phyloP scores from a whole-genome alignment of 53 echinoderm and acorn worm species.

The Luidia sarsii region DNA sequence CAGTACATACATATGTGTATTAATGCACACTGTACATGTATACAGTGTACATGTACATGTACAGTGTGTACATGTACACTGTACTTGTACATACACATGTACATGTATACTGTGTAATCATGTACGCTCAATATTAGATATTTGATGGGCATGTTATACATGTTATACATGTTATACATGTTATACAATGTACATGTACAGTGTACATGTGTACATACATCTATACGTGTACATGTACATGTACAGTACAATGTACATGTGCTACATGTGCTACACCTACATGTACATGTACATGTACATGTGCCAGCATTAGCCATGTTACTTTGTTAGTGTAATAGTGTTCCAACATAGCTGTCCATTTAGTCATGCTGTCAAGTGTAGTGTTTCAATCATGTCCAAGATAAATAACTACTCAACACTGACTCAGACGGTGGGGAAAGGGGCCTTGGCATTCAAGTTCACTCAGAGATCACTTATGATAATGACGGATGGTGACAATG shows the following conservation, averaged over 20 bases:
- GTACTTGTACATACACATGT: no score
- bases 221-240: slow-evolving; percentile 2
- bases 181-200: no score
- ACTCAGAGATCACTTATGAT: background rate
- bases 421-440: slow-evolving; percentile 2
- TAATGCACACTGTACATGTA: no score
- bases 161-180: no score
- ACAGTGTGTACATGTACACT: no score
- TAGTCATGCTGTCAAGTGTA: background rate
- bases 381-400: background rate
- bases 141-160: no score
- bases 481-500: no score
- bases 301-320: background rate
- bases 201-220: no score
- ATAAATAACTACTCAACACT: slow-evolving; percentile 11
- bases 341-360: background rate
- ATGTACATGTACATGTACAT: slow-evolving; percentile 3
- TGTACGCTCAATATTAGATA: no score
- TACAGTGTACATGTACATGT: no score
- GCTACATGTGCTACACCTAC: background rate
- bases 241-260: slow-evolving; percentile 13
- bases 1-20: no score
- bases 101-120: no score
- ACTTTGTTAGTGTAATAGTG: background rate
- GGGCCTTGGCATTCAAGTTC: slow-evolving; percentile 4